Conservation (phyloP, 1,140 invertebrate species). For the Eriosoma lanigerum region DNA sequence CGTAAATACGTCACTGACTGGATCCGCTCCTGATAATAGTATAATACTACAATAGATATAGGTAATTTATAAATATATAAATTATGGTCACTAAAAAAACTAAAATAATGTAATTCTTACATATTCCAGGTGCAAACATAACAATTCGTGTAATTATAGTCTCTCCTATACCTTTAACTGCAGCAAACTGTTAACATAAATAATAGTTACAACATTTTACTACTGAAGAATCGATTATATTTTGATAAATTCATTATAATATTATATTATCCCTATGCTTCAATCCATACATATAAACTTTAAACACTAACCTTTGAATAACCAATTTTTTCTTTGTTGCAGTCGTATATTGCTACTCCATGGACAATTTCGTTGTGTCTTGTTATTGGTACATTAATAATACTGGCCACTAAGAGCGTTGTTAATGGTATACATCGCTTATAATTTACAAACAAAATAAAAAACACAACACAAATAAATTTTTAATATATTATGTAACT, state of each 20-base stretch:
- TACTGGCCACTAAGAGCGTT: background rate
- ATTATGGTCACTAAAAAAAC: too few relatives aligned
- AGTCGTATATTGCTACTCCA: constrained; percentile 15
- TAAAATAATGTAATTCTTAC: constrained; percentile 1
- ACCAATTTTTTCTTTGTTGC: constrained; percentile 21
- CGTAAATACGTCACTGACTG: too few relatives aligned
- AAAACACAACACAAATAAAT: too few relatives aligned
- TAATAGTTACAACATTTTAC: too few relatives aligned
- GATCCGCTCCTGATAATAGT: too few relatives aligned
- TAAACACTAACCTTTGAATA: constrained; percentile 34
- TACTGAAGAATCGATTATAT: too few relatives aligned
- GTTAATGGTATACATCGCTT: background rate
- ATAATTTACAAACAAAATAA: background rate
- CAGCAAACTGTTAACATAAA: constrained; percentile 28
- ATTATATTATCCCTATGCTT: too few relatives aligned
- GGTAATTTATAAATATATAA: too few relatives aligned
- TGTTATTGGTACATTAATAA: constrained; percentile 25
- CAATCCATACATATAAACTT: background rate
- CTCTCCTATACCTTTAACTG: constrained; percentile 25
- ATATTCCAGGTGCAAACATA: background rate
- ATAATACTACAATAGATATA: too few relatives aligned
- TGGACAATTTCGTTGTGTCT: constrained; percentile 24
- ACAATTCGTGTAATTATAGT: constrained; percentile 12
- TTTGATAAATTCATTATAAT: too few relatives aligned
- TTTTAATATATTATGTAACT: too few relatives aligned